Conservation (phyloP, 2,797 vertebrate genomes). For the Galaxias olidus region DNA sequence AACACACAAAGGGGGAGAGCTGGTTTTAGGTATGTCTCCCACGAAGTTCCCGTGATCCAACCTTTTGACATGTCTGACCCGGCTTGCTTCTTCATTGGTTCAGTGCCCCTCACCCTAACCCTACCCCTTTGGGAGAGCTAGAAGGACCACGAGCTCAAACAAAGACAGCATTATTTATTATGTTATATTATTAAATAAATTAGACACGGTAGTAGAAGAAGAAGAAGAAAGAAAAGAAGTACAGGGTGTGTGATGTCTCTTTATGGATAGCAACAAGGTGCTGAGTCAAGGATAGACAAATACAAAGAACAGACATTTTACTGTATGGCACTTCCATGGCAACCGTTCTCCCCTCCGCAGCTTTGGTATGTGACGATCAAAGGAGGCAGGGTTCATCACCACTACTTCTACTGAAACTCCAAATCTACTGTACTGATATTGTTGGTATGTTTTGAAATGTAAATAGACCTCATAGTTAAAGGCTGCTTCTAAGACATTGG, state of each 20-base stretch:
- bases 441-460: too few relatives aligned
- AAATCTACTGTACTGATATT: too few relatives aligned
- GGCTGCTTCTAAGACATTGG: too few relatives aligned
- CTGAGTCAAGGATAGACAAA: slow-evolving; percentile 25
- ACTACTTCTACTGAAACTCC: too few relatives aligned
- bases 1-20: too few relatives aligned
- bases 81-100: too few relatives aligned
- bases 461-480: too few relatives aligned
- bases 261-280: slow-evolving; percentile 24
- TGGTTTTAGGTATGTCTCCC: too few relatives aligned
- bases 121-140: slow-evolving; percentile 24
- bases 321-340: slow-evolving; percentile 29
- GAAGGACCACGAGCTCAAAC: slow-evolving; percentile 68
- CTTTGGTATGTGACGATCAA: too few relatives aligned
- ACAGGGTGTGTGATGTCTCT: slow-evolving; percentile 46
- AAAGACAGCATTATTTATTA: slow-evolving; percentile 75
- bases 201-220: slow-evolving; percentile 57
- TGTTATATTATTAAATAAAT: slow-evolving; percentile 70
- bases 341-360: neutral
- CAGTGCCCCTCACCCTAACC: slow-evolving; percentile 12
- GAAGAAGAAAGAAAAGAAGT: slow-evolving; percentile 51
- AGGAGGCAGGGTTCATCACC: too few relatives aligned
- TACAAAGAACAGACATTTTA: slow-evolving; percentile 14
- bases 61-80: too few relatives aligned
- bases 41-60: too few relatives aligned